A percentile compares a stretch with the other conserved stretches of the same genome.
These are phyloP conservation scores for Hypocryptadius cinnamomeus DNA, from an alignment of 2,113 vertebrate species.

Conservation along the genomic window DNA sequence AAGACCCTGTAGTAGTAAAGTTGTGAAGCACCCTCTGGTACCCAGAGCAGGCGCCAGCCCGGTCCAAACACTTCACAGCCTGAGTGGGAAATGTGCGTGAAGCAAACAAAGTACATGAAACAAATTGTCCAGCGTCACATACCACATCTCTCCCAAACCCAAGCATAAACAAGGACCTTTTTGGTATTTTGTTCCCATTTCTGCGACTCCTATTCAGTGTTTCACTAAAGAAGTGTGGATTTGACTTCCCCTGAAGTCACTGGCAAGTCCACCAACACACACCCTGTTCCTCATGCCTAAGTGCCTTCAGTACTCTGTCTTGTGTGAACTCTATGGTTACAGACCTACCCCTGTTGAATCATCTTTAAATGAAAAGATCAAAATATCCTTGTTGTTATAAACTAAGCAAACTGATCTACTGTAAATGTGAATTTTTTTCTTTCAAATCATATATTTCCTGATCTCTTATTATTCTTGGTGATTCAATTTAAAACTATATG, in stretches of 20 bases:
- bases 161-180: background rate
- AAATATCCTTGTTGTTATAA: background rate
- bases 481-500: background rate
- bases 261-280: background rate
- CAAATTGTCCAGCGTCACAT: background rate
- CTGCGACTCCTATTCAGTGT: background rate
- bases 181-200: background rate
- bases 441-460: background rate
- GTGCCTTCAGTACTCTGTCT: background rate
- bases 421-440: background rate
- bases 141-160: background rate
- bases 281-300: background rate
- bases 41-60: background rate
- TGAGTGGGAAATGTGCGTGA: fast-evolving
- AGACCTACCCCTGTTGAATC: background rate
- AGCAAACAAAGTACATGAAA: background rate
- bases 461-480: background rate
- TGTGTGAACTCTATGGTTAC: background rate
- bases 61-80: background rate
- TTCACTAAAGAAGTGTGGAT: background rate
- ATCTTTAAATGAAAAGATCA: background rate
- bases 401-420: background rate
- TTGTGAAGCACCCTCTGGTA: background rate
- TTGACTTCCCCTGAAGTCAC: background rate
- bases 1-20: background rate